Evolutionary conservation across 2,888 invertebrate species (phyloP), one percentile per base, ranked within the genome.

Genomic region (Drosophila barbarae): DNA sequence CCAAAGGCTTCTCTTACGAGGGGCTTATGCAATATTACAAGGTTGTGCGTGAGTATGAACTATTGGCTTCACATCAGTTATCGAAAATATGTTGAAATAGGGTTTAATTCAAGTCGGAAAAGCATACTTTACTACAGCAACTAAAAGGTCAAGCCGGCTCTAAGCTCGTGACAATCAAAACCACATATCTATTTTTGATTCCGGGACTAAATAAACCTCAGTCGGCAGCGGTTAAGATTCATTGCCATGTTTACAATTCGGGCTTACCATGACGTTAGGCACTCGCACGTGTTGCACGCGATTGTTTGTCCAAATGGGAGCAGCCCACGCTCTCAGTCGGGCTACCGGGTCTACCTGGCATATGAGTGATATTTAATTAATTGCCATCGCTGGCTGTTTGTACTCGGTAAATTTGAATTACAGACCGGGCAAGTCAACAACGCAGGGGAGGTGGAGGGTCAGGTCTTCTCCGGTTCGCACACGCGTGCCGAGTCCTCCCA

Each of bases 311-410:
- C 42, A 36, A 44, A 44, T 23, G 12, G 9, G 32, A 34, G 26
- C 35, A 18, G 13, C 42, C 52, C 23, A 55, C 36, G 23, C 53
- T 30, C 44, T 15, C 35, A 50, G 34, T 13, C 21, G 52, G 10
- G 44, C 44, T 30, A 18, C 41, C 55, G 28, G 47, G n/a, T 18
- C 21, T 50, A 50, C 38, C 51, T 77, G 80, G 65, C 77, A 68
- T 69, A 71, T 73, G 77, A 75, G 72, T 75, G 73, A 77, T 80
- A 77, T 77, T 77, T 79, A 80, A 80, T 79, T 83, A 80, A 77
- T 72, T 72, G 55, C 61, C 69, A 56, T 69, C 69, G 73, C 61
- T 57, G 54, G 53, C 61, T 66, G 51, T 63, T 63, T 63, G 64
- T 34, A 30, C 64, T 47, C 28, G 18, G 53, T 41, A 53, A 65